These are phyloP conservation scores for Lordiphosa collinella DNA, from an alignment of 1,140 invertebrate species.

Conservation along the genomic window DNA sequence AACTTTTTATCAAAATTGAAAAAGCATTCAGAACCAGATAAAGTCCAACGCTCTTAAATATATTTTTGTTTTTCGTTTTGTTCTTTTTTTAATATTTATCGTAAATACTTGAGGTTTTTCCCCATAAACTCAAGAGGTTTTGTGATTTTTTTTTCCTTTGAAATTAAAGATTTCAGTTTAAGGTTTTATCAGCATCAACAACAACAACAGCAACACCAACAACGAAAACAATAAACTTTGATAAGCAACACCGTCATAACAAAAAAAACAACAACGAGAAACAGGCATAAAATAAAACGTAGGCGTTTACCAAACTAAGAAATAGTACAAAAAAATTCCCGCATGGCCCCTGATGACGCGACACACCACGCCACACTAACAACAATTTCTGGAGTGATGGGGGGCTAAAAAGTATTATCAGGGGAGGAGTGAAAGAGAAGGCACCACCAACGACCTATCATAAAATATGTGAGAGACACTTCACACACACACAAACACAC, in stretches of 20 bases:
- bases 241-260: constrained; percentile 61
- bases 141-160: constrained; percentile 2
- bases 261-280: constrained; percentile 17
- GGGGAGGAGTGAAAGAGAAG: constrained; percentile 40
- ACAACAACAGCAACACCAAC: constrained; percentile 29
- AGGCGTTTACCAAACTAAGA: constrained; percentile 60
- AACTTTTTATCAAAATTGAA: neutral
- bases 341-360: constrained; percentile 34
- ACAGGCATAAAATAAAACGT: constrained; percentile 69
- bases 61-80: neutral
- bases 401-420: constrained; percentile 38
- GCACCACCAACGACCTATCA: constrained; percentile 38
- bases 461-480: constrained; percentile 39
- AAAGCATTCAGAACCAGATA: no score
- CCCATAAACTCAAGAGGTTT: constrained; percentile 19
- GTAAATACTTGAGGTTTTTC: constrained; percentile 34
- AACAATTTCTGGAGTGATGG: neutral
- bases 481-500: no score
- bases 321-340: constrained; percentile 34
- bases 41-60: no score
- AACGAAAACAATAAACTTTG: constrained; percentile 56
- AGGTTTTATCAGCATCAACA: constrained; percentile 24
- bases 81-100: constrained; percentile 6
- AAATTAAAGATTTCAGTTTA: constrained; percentile 27
- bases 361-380: constrained; percentile 20